A percentile compares a stretch with the other conserved stretches of the same genome.
phyloP scores from a whole-genome alignment of 1,140 invertebrate species.

The Aphis gossypii region DNA sequence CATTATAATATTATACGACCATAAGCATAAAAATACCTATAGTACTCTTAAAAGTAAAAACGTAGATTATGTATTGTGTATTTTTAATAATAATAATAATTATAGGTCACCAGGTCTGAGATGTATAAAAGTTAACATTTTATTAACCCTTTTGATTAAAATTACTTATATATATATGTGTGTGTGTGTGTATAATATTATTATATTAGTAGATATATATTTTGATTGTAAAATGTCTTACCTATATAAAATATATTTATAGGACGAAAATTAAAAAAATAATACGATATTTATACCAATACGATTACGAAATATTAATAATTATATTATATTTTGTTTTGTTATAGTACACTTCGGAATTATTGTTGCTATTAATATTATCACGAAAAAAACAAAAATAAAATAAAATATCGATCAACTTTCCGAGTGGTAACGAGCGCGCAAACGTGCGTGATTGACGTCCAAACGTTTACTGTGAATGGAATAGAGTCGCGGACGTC shows the following conservation, averaged over 20 bases:
- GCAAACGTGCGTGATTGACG: slow-evolving; percentile 27
- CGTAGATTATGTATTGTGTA: not conserved
- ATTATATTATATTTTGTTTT: not conserved
- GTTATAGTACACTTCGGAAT: not conserved
- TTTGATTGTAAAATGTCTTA: not conserved
- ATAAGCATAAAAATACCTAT: not conserved
- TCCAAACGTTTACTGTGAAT: slow-evolving; percentile 36
- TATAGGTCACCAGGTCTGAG: not conserved
- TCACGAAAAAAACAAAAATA: not conserved
- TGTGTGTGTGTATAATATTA: not conserved
- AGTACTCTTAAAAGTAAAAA: not conserved
- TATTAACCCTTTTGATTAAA: not conserved
- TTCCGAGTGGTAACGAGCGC: not conserved
- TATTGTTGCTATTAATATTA: not conserved
- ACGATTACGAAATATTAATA: too few species aligned
- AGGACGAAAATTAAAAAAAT: not conserved
- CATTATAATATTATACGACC: not conserved
- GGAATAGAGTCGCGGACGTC: not conserved
- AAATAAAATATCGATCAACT: not conserved
- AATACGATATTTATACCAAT: not conserved
- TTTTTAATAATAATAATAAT: not conserved
- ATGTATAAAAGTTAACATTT: not conserved
- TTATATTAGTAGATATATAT: not conserved
- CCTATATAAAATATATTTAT: not conserved
- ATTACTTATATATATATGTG: not conserved